These are phyloP conservation scores for Aleiodes leptofemur DNA, from an alignment of 2,888 invertebrate genomes.

Conservation along the genomic window DNA sequence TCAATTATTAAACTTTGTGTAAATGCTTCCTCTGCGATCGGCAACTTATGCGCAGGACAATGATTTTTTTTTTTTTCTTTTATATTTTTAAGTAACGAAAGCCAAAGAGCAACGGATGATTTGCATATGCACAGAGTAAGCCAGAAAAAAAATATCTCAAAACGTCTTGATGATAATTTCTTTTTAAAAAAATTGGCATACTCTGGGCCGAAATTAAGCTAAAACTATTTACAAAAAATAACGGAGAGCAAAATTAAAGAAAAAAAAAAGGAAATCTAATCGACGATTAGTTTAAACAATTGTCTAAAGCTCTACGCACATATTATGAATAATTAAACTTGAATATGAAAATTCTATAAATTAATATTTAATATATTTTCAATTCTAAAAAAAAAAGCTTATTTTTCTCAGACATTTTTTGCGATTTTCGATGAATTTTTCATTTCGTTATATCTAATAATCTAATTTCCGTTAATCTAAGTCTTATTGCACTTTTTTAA, in stretches of 20 bases:
- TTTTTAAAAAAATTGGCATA: background rate
- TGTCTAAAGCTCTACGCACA: slow-evolving; percentile 50
- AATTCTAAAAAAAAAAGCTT: background rate
- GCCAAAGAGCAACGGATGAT: slow-evolving; percentile 52
- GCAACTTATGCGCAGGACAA: slow-evolving; percentile 37
- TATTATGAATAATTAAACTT: background rate
- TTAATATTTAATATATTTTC: slow-evolving; percentile 16
- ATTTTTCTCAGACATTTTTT: background rate
- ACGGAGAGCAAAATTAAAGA: too few species aligned
- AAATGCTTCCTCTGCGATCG: slow-evolving; percentile 39
- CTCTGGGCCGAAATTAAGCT: slow-evolving; percentile 7
- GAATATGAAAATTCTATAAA: slow-evolving; percentile 11
- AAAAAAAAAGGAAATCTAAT: slow-evolving; percentile 4
- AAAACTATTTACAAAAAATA: slow-evolving; percentile 30
- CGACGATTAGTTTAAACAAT: slow-evolving; percentile 43
- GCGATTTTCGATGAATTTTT: background rate
- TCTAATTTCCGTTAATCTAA: slow-evolving; percentile 50
- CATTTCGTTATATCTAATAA: slow-evolving; percentile 23
- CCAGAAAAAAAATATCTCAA: background rate
- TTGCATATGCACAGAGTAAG: slow-evolving; percentile 39
- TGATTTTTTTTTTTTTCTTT: background rate
- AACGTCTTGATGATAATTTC: background rate
- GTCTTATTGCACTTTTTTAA: slow-evolving; percentile 64
- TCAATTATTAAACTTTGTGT: slow-evolving; percentile 6
- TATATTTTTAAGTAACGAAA: slow-evolving; percentile 54